Conservation (phyloP, 1,140 invertebrate genomes). For the Calliphora vicina region DNA sequence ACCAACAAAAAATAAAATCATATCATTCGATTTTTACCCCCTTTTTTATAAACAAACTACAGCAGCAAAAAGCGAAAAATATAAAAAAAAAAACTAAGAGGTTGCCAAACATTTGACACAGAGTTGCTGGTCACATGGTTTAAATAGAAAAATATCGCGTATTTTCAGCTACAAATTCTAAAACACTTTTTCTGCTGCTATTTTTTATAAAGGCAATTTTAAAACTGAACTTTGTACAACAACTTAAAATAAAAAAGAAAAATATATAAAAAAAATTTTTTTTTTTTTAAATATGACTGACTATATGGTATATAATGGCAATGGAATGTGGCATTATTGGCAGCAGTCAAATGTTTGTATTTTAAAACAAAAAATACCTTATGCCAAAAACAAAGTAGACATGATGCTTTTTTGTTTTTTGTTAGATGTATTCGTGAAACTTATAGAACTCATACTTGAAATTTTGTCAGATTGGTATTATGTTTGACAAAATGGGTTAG, state of each 20-base stretch:
- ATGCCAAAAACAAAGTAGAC: neutral
- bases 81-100: neutral
- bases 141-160: neutral
- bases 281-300: too few species aligned
- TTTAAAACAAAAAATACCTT: neutral
- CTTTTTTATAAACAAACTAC: neutral
- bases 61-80: neutral
- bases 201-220: neutral
- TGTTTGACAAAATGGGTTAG: conserved; percentile 24
- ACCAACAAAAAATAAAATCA: neutral
- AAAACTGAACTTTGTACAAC: neutral
- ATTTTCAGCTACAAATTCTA: neutral
- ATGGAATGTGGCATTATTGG: neutral
- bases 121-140: neutral
- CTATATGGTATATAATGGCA: neutral
- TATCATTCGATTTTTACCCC: conserved; percentile 7
- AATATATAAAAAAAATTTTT: too few species aligned
- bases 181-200: neutral
- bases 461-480: conserved; percentile 1
- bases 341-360: neutral
- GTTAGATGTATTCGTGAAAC: neutral
- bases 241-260: neutral
- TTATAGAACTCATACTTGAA: neutral
- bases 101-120: conserved; percentile 10
- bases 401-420: neutral